These are phyloP conservation scores for Temnothorax longispinosus DNA, from an alignment of 1,140 invertebrate genomes.

Conservation along the genomic window DNA sequence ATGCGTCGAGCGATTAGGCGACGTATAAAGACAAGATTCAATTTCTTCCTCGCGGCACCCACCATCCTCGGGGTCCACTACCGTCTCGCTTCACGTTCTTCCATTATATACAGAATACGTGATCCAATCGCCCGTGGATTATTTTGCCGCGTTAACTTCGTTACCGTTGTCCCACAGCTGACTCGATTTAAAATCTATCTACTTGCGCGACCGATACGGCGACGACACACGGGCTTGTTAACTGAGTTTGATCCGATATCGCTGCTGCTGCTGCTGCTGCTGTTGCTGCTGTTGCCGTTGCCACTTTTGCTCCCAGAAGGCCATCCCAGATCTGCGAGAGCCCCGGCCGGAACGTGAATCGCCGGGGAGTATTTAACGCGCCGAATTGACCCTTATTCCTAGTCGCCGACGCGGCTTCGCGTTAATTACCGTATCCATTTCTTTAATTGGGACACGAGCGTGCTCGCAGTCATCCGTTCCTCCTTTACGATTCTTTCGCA, in stretches of 20 bases:
- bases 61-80: constrained; percentile 47
- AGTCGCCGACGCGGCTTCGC: constrained; percentile 44
- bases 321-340: constrained; percentile 74
- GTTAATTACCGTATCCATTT: constrained; percentile 66
- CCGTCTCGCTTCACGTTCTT: constrained; percentile 38
- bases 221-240: constrained; percentile 61
- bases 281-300: not conserved
- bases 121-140: constrained; percentile 64
- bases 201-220: constrained; percentile 58
- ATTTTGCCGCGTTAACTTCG: constrained; percentile 66
- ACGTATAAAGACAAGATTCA: constrained; percentile 20
- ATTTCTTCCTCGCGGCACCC: constrained; percentile 30
- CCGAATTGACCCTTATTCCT: constrained; percentile 54
- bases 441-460: constrained; percentile 54
- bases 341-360: constrained; percentile 70
- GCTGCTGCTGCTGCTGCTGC: constrained; percentile 43
- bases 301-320: constrained; percentile 60
- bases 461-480: constrained; percentile 16
- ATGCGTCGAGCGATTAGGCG: constrained; percentile 24
- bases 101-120: constrained; percentile 63
- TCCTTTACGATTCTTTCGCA: not conserved
- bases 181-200: constrained; percentile 74
- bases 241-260: constrained; percentile 69
- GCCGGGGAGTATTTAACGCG: constrained; percentile 69
- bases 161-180: constrained; percentile 42